Percentiles rank a stretch among this genome's conserved stretches.
These are phyloP conservation scores for Neelides sp. DNA, from an alignment of 1,140 invertebrate species.

Conservation along the genomic window DNA sequence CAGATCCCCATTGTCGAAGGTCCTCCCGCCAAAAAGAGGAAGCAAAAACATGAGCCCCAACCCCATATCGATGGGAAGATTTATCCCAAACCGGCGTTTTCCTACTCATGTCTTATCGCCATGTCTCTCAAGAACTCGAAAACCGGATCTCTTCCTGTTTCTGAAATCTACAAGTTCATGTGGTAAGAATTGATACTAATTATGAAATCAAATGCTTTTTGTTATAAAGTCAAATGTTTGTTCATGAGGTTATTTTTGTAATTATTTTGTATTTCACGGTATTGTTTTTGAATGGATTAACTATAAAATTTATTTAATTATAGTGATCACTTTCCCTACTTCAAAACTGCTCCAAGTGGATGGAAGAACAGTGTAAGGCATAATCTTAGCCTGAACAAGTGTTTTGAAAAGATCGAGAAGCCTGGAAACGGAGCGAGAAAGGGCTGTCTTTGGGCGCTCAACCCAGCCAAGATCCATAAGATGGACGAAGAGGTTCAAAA, in stretches of 20 bases:
- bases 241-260: too few relatives aligned
- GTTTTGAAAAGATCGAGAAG: constrained; percentile 95
- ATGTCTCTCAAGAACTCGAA: constrained; percentile 93
- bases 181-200: constrained; percentile 51
- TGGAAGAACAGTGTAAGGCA: constrained; percentile 97
- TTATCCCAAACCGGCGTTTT: constrained; percentile 93
- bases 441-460: constrained; percentile 89
- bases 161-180: constrained; percentile 98
- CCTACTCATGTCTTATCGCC: constrained; percentile 92
- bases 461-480: constrained; percentile 82
- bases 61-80: constrained; percentile 48
- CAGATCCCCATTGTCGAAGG: constrained; percentile 24
- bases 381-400: constrained; percentile 91
- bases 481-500: constrained; percentile 97
- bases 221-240: too few relatives aligned
- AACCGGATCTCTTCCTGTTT: constrained; percentile 85
- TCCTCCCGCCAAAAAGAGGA: constrained; percentile 28
- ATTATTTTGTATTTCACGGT: too few relatives aligned
- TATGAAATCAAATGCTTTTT: too few relatives aligned
- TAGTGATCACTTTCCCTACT: constrained; percentile 94
- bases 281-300: too few relatives aligned
- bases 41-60: constrained; percentile 28
- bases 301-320: constrained; percentile 37
- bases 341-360: constrained; percentile 89
- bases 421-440: constrained; percentile 44